Evolutionary conservation across 1,140 invertebrate genomes (phyloP).

Genomic region (Drosophila kurseongensis): DNA sequence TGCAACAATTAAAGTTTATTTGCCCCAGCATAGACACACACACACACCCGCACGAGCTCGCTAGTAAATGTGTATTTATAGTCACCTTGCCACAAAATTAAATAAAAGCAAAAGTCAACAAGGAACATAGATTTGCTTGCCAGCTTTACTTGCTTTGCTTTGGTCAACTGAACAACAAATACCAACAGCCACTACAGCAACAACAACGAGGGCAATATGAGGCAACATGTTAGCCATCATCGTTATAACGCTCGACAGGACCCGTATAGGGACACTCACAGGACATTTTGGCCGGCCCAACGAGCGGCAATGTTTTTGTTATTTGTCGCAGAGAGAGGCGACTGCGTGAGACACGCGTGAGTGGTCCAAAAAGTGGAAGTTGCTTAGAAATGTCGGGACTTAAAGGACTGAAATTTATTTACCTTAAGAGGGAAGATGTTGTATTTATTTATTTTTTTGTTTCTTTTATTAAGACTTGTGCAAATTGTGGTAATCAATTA

Average conservation of each 20-base stretch:
- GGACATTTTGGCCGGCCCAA: conserved; percentile 27
- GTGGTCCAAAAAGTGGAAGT: background rate
- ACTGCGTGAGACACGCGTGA: conserved; percentile 45
- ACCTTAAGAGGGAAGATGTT: too few species aligned
- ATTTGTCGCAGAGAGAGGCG: conserved; percentile 6
- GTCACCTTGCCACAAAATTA: conserved; percentile 80
- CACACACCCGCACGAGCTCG: conserved; percentile 18
- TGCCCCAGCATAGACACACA: conserved; percentile 62
- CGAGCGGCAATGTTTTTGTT: conserved; percentile 40
- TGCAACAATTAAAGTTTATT: conserved; percentile 83
- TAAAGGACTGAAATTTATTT: too few species aligned
- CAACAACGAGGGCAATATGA: conserved; percentile 32
- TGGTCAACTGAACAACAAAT: conserved; percentile 74
- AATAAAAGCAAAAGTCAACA: conserved; percentile 83
- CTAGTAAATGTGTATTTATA: conserved; percentile 76
- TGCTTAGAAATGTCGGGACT: background rate
- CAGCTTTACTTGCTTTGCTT: conserved; percentile 68
- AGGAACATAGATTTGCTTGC: conserved; percentile 80
- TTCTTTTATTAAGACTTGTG: too few species aligned
- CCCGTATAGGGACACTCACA: conserved; percentile 43
- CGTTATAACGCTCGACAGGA: conserved; percentile 69
- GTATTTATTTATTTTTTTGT: too few species aligned
- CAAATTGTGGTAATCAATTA: too few species aligned
- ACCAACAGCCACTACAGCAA: conserved; percentile 20
- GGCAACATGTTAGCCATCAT: conserved; percentile 75